These are phyloP conservation scores for Channa argus DNA, from an alignment of 2,113 vertebrate genomes.

Conservation along the genomic window DNA sequence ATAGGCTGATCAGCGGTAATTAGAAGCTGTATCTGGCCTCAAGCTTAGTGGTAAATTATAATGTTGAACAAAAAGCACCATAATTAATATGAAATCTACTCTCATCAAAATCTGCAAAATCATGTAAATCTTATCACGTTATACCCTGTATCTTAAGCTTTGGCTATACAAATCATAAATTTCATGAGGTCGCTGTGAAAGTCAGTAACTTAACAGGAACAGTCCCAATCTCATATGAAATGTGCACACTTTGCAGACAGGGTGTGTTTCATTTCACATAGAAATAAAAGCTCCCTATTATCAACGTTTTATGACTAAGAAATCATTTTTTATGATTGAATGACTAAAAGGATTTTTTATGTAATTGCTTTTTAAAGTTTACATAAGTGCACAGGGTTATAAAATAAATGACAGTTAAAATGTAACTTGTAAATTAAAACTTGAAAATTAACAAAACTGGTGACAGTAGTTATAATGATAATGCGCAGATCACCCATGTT, in stretches of 20 bases:
- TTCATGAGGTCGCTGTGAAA: conserved; percentile 6
- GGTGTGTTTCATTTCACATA: background rate
- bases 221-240: background rate
- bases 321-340: no score
- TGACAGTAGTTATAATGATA: conserved; percentile 40
- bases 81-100: conserved; percentile 28
- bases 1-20: conserved; percentile 56
- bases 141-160: conserved; percentile 37
- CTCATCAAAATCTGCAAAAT: background rate
- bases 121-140: conserved; percentile 24
- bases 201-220: conserved; percentile 4
- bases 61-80: conserved; percentile 49
- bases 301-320: background rate
- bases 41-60: conserved; percentile 23
- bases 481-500: conserved; percentile 43
- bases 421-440: background rate
- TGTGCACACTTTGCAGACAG: background rate
- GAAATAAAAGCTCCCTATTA: background rate
- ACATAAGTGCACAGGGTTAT: background rate
- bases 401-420: conserved; percentile 12
- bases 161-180: conserved; percentile 29
- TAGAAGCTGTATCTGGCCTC: conserved; percentile 23
- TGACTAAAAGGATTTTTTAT: background rate
- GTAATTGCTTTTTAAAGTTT: background rate
- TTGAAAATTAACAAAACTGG: background rate